Percentiles rank a stretch among this genome's conserved stretches.
Evolutionary conservation across 2,113 vertebrate species (phyloP).

Genomic region (Embiotoca jacksoni): DNA sequence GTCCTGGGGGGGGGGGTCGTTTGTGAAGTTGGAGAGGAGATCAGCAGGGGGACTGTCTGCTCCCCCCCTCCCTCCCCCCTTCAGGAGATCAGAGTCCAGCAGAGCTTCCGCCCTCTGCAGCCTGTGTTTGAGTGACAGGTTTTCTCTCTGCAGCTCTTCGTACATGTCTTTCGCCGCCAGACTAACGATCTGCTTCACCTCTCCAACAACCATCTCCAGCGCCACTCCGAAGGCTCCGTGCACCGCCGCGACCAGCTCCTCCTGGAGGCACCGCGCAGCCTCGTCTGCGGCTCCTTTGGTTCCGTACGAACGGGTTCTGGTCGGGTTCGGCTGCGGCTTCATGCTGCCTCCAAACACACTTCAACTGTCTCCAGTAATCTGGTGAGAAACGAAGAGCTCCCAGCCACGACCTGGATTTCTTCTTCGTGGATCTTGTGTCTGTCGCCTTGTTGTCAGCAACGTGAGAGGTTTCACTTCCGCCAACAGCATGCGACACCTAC

Average conservation of each 20-base stretch:
- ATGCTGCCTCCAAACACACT: conserved; percentile 24
- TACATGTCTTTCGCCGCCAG: conserved; percentile 63
- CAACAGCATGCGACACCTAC: conserved; percentile 31
- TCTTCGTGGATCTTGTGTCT: not conserved
- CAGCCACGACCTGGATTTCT: not conserved
- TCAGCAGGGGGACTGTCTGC: not conserved
- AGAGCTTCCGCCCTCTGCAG: conserved; percentile 69
- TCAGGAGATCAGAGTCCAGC: conserved; percentile 35
- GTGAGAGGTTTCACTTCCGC: conserved; percentile 50
- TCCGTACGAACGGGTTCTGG: fast-evolving
- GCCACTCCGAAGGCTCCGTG: conserved; percentile 80
- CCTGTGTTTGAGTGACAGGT: conserved; percentile 71
- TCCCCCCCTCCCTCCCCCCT: conserved; percentile 12
- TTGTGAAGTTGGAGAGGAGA: not conserved
- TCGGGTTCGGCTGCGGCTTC: conserved; percentile 36
- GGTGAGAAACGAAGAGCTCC: too few relatives aligned
- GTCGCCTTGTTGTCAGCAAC: not conserved
- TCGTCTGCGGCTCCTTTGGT: not conserved
- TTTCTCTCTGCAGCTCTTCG: conserved; percentile 75
- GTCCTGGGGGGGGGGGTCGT: not conserved
- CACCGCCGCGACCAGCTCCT: conserved; percentile 78
- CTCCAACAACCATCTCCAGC: conserved; percentile 77
- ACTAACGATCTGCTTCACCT: conserved; percentile 75
- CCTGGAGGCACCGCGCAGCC: conserved; percentile 62
- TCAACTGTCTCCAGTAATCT: too few relatives aligned